These are phyloP conservation scores for Eidolon helvum DNA, from an alignment of 2,113 vertebrate genomes.

Conservation along the genomic window DNA sequence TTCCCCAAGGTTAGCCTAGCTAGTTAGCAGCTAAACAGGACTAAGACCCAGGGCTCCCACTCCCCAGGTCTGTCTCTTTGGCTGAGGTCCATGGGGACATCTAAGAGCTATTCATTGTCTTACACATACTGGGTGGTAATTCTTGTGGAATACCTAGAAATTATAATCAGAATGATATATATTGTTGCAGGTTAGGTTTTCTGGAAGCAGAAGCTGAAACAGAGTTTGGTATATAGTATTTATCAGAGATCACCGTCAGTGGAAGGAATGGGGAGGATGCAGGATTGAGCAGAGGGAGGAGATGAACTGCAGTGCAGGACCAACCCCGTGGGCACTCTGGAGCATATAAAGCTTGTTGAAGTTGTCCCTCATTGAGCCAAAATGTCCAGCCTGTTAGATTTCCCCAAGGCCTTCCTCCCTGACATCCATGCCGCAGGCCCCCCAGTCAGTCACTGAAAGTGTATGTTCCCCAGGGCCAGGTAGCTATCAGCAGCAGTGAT, in stretches of 20 bases:
- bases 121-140: not conserved
- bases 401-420: not conserved
- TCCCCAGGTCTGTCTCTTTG: not conserved
- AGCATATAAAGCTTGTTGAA: not conserved
- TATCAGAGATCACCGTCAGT: not conserved
- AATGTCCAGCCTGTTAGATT: not conserved
- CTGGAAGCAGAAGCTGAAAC: not conserved
- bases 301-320: not conserved
- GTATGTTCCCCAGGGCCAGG: not conserved
- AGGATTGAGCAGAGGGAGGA: not conserved
- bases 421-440: accelerated
- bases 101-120: not conserved
- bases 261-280: not conserved
- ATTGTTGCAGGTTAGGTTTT: not conserved
- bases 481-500: not conserved
- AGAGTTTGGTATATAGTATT: not conserved
- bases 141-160: not conserved
- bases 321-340: not conserved
- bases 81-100: not conserved
- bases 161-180: not conserved
- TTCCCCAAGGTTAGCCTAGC: not conserved
- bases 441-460: not conserved
- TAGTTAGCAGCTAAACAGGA: not conserved
- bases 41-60: not conserved
- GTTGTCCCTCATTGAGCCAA: not conserved